These are phyloP conservation scores for Halichondria panicea DNA, from an alignment of 37 sponge, comb jelly and placozoan species.

Conservation along the genomic window DNA sequence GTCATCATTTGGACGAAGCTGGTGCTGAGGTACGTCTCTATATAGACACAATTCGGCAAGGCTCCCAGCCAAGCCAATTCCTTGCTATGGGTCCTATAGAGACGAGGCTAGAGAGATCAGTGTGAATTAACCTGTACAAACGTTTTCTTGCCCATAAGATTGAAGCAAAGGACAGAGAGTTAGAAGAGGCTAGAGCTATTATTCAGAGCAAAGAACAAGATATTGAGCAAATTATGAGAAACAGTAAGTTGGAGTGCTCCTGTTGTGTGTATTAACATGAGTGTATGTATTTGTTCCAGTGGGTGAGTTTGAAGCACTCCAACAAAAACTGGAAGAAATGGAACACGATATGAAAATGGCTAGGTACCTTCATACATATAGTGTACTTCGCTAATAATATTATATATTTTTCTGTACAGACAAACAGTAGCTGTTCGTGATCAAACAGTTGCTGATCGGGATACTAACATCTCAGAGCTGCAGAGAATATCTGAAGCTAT, in stretches of 20 bases:
- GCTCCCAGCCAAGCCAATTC: neutral
- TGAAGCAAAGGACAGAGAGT: slow-evolving; percentile 33
- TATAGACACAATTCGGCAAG: neutral
- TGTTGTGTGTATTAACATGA: neutral
- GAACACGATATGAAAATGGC: slow-evolving; percentile 56
- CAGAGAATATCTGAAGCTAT: slow-evolving; percentile 8
- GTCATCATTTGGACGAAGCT: slow-evolving; percentile 75
- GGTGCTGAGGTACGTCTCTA: slow-evolving; percentile 56
- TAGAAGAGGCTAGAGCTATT: slow-evolving; percentile 17
- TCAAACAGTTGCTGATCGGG: slow-evolving; percentile 22
- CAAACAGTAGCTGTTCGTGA: slow-evolving; percentile 17
- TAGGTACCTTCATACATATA: neutral
- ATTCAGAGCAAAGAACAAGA: slow-evolving; percentile 52
- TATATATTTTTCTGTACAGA: neutral
- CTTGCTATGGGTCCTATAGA: neutral
- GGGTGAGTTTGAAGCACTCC: slow-evolving; percentile 18
- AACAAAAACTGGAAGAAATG: slow-evolving; percentile 15
- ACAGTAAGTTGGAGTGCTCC: slow-evolving; percentile 27
- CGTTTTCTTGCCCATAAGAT: slow-evolving; percentile 28
- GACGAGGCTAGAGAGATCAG: neutral
- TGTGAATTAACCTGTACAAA: neutral
- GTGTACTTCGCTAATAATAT: too few species aligned
- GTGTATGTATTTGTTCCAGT: slow-evolving; percentile 28
- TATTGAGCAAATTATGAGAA: slow-evolving; percentile 24
- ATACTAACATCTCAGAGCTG: slow-evolving; percentile 13